phyloP scores from a whole-genome alignment of 2,797 vertebrate genomes.

The Cyprinodon diabolis region DNA sequence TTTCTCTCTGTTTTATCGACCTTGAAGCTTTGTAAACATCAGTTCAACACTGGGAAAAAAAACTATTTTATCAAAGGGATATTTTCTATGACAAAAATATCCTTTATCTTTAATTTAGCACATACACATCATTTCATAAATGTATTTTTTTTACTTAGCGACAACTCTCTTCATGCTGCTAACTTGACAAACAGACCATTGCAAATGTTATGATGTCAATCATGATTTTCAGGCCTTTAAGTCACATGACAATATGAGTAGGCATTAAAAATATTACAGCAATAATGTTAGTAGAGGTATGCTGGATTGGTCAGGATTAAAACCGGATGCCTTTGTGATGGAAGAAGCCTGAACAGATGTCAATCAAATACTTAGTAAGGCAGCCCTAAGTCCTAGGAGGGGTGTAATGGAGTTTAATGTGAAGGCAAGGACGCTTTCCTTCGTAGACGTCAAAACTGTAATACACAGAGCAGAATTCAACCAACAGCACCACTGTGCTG shows the following conservation, averaged over 20 bases:
- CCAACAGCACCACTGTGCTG: slow-evolving; percentile 66
- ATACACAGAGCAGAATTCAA: slow-evolving; percentile 64
- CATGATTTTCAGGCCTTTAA: slow-evolving; percentile 48
- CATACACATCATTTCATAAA: slow-evolving; percentile 68
- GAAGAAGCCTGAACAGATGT: slow-evolving; percentile 64
- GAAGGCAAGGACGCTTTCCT: slow-evolving; percentile 76
- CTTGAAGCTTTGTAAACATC: slow-evolving; percentile 75
- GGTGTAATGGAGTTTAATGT: slow-evolving; percentile 79
- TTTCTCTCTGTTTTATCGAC: slow-evolving; percentile 69
- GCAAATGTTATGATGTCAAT: slow-evolving; percentile 60
- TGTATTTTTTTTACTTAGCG: slow-evolving; percentile 42
- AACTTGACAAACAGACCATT: slow-evolving; percentile 55
- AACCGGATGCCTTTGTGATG: slow-evolving; percentile 47
- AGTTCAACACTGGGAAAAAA: slow-evolving; percentile 61
- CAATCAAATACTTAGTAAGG: slow-evolving; percentile 76
- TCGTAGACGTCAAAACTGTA: slow-evolving; percentile 64
- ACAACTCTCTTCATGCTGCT: slow-evolving; percentile 39
- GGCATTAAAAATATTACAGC: slow-evolving; percentile 37
- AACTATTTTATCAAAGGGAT: slow-evolving; percentile 71
- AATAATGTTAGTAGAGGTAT: slow-evolving; percentile 40
- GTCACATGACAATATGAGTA: slow-evolving; percentile 47
- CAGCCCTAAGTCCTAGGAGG: slow-evolving; percentile 70
- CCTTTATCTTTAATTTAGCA: slow-evolving; percentile 64
- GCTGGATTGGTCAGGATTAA: slow-evolving; percentile 51
- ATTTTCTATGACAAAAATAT: slow-evolving; percentile 72